A percentile compares a stretch with the other conserved stretches of the same genome.
These are phyloP conservation scores for Arctia plantaginis DNA, from an alignment of 2,888 invertebrate species.

Conservation along the genomic window DNA sequence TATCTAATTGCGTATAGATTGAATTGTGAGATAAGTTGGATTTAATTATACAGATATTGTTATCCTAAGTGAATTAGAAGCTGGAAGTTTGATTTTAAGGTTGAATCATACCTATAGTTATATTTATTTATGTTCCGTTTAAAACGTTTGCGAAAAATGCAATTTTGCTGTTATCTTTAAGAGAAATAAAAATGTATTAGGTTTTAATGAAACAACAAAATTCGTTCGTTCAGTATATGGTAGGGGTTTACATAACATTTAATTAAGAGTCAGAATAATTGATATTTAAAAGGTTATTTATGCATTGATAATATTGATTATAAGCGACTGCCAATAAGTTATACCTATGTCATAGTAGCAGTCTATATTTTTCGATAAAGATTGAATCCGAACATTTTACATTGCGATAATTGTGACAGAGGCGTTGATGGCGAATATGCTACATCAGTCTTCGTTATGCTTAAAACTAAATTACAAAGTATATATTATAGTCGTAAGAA, in stretches of 20 bases:
- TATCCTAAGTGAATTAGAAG: neutral
- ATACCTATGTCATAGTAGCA: neutral
- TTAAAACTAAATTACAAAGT: too few relatives aligned
- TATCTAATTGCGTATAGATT: conserved; percentile 18
- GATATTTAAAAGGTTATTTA: neutral
- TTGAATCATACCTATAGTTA: neutral
- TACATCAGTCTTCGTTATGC: too few relatives aligned
- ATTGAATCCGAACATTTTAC: neutral
- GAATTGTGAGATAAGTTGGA: conserved; percentile 20
- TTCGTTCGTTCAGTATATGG: neutral
- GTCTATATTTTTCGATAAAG: neutral
- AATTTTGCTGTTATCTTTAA: neutral
- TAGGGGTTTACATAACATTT: neutral
- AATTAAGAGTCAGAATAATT: neutral
- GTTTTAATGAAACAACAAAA: neutral
- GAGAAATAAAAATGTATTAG: neutral
- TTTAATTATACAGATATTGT: conserved; percentile 21
- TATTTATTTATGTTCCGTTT: neutral
- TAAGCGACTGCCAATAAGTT: too few relatives aligned
- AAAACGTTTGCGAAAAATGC: neutral
- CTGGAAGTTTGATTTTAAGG: neutral
- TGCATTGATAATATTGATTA: neutral
- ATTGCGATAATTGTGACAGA: neutral
- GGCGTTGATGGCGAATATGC: too few relatives aligned
- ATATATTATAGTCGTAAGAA: too few relatives aligned